Evolutionary conservation across 2,888 invertebrate species (phyloP), one percentile per base, ranked within the genome.

Genomic region (Dyspetes luteomarginatus): DNA sequence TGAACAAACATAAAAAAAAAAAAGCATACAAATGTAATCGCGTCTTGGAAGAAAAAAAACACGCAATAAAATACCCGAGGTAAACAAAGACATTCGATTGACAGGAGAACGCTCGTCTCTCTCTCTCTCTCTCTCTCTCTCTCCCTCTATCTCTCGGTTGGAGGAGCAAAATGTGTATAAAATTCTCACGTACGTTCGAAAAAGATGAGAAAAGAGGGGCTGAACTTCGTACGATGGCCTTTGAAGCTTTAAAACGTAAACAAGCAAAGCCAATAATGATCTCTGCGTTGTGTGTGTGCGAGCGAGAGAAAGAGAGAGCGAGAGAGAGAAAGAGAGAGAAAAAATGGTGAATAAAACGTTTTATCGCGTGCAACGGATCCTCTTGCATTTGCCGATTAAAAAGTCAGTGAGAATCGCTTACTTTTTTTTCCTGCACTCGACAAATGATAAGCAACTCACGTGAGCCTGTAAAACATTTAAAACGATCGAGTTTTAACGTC

Each of bases 161-260:
- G n/a, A n/a, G n/a, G n/a, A n/a, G n/a, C n/a, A n/a, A n/a, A n/a
- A n/a, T n/a, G n/a, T n/a, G n/a, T n/a, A n/a, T n/a, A n/a, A n/a
- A n/a, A n/a, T n/a, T n/a, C n/a, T n/a, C n/a, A n/a, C n/a, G n/a
- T n/a, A n/a, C n/a, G n/a, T n/a, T n/a, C n/a, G n/a, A 60, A 22
- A 30, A 28, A 65, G 43, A 26, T 48, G 48, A 48, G 50, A 36
- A 41, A 62, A 26, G 60, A 9, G 68, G 50, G 56, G 17, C 24
- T 69, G 48, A 65, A 65, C 69, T 75, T 71, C 50, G 79, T 79
- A 79, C 79, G 69, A 71, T 71, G 69, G 69, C 75, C 79, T 79
- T 60, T 79, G 30, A n/a, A 79, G 56, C 56, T 55, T 28, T 28
- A 75, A 65, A 79, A 79, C 65, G 60, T 79, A 79, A 79, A 79